Base-by-base conservation (phyloP, 2,797 vertebrate genomes). In the Dicrostonyx torquatus region DNA sequence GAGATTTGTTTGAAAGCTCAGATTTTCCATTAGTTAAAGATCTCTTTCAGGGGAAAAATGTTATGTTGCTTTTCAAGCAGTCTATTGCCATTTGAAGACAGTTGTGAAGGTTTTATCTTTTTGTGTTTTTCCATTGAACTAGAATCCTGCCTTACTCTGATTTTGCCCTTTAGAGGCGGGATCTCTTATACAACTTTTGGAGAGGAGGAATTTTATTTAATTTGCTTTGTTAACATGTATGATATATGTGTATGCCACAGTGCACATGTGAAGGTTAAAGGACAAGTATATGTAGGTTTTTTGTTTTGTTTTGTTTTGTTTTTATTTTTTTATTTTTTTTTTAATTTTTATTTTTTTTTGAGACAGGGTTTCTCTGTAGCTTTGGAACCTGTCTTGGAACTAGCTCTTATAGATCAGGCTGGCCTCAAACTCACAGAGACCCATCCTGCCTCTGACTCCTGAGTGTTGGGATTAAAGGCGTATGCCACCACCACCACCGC, bases 41-140 rank as follows among this genome's bases (percentile, higher is more conserved):
- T 20, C 29, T 64, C 12, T 22, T 58, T 60, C 37, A 1, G 20
- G 76, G 60, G 29, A 73, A 87, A 87, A 24, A 58, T 58, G 55
- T 58, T 58, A 8, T 60, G 70, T 37, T 64, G 31, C 62, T 93
- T 93, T 31, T 58, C 2, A 80, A 73, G 10, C 9, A 86, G 6
- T 89, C 48, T 83, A 0, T 68, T 87, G 24, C n/a, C 18, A 62
- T 79, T 50, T 73, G 40, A 91, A 94, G 84, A 9, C 79, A 77
- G 48, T 91, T 95, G 87, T 83, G 37, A 82, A 87, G 53, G 53
- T 79, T 89, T 76, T 53, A 31, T 89, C 70, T 84, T 93, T 85
- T 34, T 55, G 10, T n/a, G 4, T 80, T 80, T 64, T 79, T 18
- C 7, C 11, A 73, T 0, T 24, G 50, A 90, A n/a, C 10, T 24